These are phyloP conservation scores for Pachycephus smyrnensis DNA, from an alignment of 2,888 invertebrate species.

Conservation along the genomic window DNA sequence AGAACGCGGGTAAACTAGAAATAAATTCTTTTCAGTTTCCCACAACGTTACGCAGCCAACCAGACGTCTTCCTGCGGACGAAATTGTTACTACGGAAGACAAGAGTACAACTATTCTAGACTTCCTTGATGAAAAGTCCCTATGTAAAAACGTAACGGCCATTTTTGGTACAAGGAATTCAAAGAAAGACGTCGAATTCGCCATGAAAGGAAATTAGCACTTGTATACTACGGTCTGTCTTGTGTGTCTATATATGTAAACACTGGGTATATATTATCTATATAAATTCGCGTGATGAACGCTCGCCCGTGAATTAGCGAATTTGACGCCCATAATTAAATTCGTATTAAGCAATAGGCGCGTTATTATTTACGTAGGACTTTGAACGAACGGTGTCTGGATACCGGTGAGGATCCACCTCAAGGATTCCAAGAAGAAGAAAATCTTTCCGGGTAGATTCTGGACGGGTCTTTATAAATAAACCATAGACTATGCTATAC, in stretches of 20 bases:
- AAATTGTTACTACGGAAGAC: not conserved
- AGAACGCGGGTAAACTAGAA: not conserved
- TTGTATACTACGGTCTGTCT: not conserved
- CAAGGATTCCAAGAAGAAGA: not conserved
- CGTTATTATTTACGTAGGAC: not conserved
- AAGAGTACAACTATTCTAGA: not conserved
- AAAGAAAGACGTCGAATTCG: not conserved
- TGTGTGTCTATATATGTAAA: not conserved
- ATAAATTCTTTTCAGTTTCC: not conserved
- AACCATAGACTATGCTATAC: not conserved
- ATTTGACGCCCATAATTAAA: not conserved
- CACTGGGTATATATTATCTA: too few relatives aligned
- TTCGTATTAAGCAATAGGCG: not conserved
- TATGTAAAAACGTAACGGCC: not conserved
- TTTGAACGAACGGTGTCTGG: not conserved
- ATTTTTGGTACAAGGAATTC: not conserved
- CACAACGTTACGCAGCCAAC: not conserved
- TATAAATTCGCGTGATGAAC: not conserved
- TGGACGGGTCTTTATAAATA: not conserved
- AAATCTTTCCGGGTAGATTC: not conserved
- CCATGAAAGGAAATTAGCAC: not conserved
- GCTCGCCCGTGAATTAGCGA: not conserved
- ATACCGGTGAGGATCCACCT: not conserved
- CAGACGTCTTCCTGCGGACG: not conserved
- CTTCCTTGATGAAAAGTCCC: not conserved